A percentile compares a stretch with the other conserved stretches of the same genome.
Conservation (phyloP, 2,888 invertebrate species). For the Bugula neritina region DNA sequence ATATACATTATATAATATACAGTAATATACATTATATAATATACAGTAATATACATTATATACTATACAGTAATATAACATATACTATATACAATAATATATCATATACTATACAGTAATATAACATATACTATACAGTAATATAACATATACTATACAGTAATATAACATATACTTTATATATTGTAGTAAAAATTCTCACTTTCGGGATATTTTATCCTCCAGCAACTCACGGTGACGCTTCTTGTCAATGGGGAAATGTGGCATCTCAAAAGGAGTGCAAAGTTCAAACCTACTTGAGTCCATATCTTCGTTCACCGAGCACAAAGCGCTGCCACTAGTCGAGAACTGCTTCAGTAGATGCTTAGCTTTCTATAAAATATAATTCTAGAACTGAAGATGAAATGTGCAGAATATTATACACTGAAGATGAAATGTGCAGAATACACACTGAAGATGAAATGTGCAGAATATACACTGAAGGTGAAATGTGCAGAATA, state of each 20-base stretch:
- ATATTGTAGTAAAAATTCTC: background rate
- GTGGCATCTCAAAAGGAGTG: constrained; percentile 92
- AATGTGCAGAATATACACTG: too few species aligned
- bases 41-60: too few species aligned
- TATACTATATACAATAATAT: too few species aligned
- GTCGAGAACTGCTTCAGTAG: background rate
- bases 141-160: background rate
- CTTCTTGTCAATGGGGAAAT: constrained; percentile 81
- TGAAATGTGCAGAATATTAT: too few species aligned
- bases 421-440: too few species aligned
- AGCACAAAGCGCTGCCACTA: background rate
- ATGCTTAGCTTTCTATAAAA: constrained; percentile 15
- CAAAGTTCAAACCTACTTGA: constrained; percentile 64
- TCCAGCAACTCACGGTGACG: constrained; percentile 36
- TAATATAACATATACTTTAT: background rate
- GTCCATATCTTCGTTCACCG: background rate
- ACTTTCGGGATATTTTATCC: constrained; percentile 15
- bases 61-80: too few species aligned
- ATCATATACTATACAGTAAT: background rate
- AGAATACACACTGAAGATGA: too few species aligned
- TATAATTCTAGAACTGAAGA: background rate
- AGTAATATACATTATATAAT: too few species aligned
- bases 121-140: background rate
- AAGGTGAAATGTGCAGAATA: too few species aligned
- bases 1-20: too few species aligned